phyloP scores from a whole-genome alignment of 2,888 invertebrate species.

The Cerastis rubricosa region DNA sequence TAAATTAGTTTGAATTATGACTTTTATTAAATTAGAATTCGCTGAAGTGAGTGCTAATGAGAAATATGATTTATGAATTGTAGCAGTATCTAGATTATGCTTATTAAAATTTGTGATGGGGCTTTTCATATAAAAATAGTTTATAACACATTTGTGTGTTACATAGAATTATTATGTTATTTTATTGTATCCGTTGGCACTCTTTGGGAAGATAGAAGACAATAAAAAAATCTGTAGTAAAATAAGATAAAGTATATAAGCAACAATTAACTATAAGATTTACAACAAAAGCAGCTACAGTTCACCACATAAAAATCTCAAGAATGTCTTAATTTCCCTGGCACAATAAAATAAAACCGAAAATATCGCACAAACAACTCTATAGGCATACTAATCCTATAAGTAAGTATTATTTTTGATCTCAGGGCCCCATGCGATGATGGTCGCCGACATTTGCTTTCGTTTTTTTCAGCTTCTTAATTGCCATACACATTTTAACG shows the following conservation, averaged over 20 bases:
- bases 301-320: slow-evolving; percentile 12
- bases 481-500: slow-evolving; percentile 81
- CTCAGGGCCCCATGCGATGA: slow-evolving; percentile 83
- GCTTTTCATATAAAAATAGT: slow-evolving; percentile 12
- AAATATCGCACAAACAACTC: slow-evolving; percentile 72
- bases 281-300: slow-evolving; percentile 5
- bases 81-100: slow-evolving; percentile 44
- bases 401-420: slow-evolving; percentile 79
- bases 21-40: slow-evolving; percentile 52
- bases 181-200: not conserved
- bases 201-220: too few relatives aligned
- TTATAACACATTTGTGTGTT: slow-evolving; percentile 23
- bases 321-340: not conserved
- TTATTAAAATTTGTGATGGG: slow-evolving; percentile 37
- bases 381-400: slow-evolving; percentile 62
- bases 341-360: slow-evolving; percentile 17
- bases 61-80: slow-evolving; percentile 56
- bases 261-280: slow-evolving; percentile 20
- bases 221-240: not conserved
- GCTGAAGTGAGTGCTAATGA: slow-evolving; percentile 37
- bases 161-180: not conserved
- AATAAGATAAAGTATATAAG: not conserved
- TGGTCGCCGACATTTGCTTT: slow-evolving; percentile 80
- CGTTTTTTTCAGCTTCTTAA: slow-evolving; percentile 85
- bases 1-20: slow-evolving; percentile 56